Evolutionary conservation across 2,797 vertebrate species (phyloP), one percentile per base, ranked within the genome.

Genomic region (Gymnocypris eckloni): DNA sequence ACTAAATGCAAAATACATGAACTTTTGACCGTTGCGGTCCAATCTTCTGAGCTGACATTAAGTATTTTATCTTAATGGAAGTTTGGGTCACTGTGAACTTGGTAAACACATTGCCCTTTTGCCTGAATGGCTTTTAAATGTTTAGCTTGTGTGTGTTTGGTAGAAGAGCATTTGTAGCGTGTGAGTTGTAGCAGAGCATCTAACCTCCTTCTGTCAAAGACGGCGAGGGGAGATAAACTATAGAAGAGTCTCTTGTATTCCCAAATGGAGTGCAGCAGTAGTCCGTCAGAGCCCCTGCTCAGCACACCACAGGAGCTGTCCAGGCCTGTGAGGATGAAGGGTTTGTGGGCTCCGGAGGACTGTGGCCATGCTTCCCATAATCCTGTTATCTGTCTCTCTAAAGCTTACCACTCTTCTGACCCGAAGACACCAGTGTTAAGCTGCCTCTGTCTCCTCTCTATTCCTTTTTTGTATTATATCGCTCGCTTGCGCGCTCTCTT

Each of bases 351-450:
- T 92, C 92, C 90, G 88, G 88, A 92, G 93, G 93, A 94, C 91
- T 92, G 91, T 92, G 91, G 91, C 94, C 91, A 87, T 94, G 93
- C 94, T 93, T 93, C 93, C 93, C 79, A 92, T 96, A 96, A 96
- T 96, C 95, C 96, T 90, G 94, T 96, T 96, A 96, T 96, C 95
- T 94, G 89, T 93, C 91, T 89, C 93, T 92, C 95, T 94, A 94
- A 95, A 95, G 94, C 95, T 92, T 93, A 92, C 92, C 94, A 93
- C 93, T 94, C 93, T 85, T 87, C 93, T 95, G 95, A 96, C 95
- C 95, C 93, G 91, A 91, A 95, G 94, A 95, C 94, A 93, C 92
- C 92, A 94, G 92, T 94, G 94, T 95, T 96, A 95, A 95, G 94
- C 94, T 88, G 92, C 90, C 92, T 93, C 89, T 92, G 90, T 94